Base-by-base conservation (phyloP, 2,888 invertebrate genomes). In the Ctenicera cuprea region DNA sequence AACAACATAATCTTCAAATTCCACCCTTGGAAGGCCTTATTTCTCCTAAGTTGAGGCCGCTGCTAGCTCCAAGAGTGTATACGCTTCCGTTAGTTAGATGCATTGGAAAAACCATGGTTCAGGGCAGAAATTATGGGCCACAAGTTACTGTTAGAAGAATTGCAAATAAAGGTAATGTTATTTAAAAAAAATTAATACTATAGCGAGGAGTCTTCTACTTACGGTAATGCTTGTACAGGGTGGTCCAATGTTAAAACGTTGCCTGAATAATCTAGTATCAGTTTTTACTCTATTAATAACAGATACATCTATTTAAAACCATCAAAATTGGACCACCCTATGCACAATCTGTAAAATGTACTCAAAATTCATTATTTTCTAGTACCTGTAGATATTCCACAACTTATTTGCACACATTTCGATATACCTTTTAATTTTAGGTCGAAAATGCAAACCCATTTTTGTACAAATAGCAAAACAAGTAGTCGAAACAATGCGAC, bases 41-140 rank as follows among this genome's bases (percentile, higher is more conserved):
- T 18, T 87, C 88, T 18, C 85, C 88, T 1, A 86, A 87, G 76
- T 81, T 91, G 48, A 84, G 91, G 45, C 88, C 89, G 0, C 80
- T 92, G 41, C 83, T 91, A 38, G 90, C 91, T 0, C 89, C 91
- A 0, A 83, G 90, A 62, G 91, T 92, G 3, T 91, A 91, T 82
- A 91, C 91, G 0, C 85, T 92, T 73, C 92, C 92, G 0, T 88
- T 92, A 81, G 91, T 92, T 2, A 85, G 91, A 64, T 89, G 90
- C 74, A 87, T 92, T 9, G 90, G 91, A n/a, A 89, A 91, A 73
- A 92, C 91, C 0, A 92, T 92, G 92, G 89, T 91, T 9, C 91
- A 91, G 83, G 91, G 91, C 16, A 88, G 90, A 78, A 92, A 91
- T 83, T 92, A 91, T 80, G 92, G 92, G 0, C 92, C 92, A 0